Evolutionary conservation across 2,113 vertebrate species (phyloP), one percentile per base, ranked within the genome.

Genomic region (Myodes glareolus): DNA sequence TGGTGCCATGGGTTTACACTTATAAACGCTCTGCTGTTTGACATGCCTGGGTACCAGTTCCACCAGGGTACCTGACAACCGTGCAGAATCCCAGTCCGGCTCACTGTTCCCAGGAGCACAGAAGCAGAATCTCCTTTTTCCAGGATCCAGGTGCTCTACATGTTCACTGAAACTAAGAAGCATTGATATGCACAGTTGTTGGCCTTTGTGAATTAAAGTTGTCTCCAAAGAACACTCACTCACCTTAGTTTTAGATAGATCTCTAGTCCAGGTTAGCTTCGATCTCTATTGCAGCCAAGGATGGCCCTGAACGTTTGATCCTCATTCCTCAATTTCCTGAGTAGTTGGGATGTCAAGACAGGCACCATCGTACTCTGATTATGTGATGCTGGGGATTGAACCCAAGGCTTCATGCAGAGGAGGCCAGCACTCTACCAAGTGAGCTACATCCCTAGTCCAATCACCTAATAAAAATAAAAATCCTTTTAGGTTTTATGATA

Each of bases 1-100:
- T 9, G 33, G 10, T 1, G 7, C 29, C 23, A 16, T 0, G 0
- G 39, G 58, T 1, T 42, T 61, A 50, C 36, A 21, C 0, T 7
- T 42, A 7, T 7, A 45, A 42, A 36, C 0, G n/a, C 14, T 86
- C 52, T 31, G 76, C 75, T 23, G 29, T 52, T 27, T 63, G 4
- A 52, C 3, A 4, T 11, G 21, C 39, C 58, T 4, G 0, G 29
- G 36, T 23, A 21, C 77, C 70, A 2, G 67, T 23, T 36, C 29
- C 12, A 7, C 25, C 45, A 12, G 16, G 36, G 52, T 36, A 27
- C n/a, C 76, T 8, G 8, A 27, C 8, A n/a, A 42, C 45, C 19
- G 14, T 42, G 19, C 0, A 0, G 58, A 72, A 21, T 33, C 13
- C 39, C 77, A 29, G 76, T 72, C 42, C 3, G 14, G 52, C 29